Evolutionary conservation across 2,888 invertebrate genomes (phyloP).

Genomic region (Crepidodera aurea): DNA sequence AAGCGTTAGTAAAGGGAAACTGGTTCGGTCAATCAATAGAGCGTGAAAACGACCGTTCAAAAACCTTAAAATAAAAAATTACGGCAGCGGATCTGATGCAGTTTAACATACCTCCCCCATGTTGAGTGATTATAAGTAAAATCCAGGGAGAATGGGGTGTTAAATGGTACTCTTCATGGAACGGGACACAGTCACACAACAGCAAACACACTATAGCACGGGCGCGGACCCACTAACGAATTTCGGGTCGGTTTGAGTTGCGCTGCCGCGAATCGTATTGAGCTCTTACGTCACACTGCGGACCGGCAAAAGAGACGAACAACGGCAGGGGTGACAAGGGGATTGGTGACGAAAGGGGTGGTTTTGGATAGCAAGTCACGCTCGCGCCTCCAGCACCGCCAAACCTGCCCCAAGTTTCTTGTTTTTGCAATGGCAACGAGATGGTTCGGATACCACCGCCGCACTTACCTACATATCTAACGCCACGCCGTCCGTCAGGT

Average conservation of each 20-base stretch:
- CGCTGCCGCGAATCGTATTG: slow-evolving; percentile 63
- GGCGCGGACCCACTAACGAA: slow-evolving; percentile 54
- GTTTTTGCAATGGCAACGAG: slow-evolving; percentile 2
- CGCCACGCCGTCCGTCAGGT: slow-evolving; percentile 9
- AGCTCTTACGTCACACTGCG: slow-evolving; percentile 73
- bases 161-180: slow-evolving; percentile 58
- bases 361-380: neutral
- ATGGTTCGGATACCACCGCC: slow-evolving; percentile 7
- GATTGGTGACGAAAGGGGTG: neutral
- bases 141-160: slow-evolving; percentile 50
- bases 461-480: slow-evolving; percentile 21
- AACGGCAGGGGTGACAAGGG: neutral
- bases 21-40: neutral
- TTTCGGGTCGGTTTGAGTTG: slow-evolving; percentile 47
- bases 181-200: slow-evolving; percentile 62
- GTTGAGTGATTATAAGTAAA: slow-evolving; percentile 44
- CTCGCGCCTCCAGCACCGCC: neutral
- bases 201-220: slow-evolving; percentile 63
- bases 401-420: slow-evolving; percentile 26
- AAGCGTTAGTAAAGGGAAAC: slow-evolving; percentile 12
- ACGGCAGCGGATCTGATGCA: neutral
- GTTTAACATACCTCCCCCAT: slow-evolving; percentile 60
- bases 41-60: neutral
- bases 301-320: slow-evolving; percentile 44
- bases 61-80: slow-evolving; percentile 17